phyloP scores from a whole-genome alignment of 2,888 invertebrate species.

The Himalopsyche kuldschensis region DNA sequence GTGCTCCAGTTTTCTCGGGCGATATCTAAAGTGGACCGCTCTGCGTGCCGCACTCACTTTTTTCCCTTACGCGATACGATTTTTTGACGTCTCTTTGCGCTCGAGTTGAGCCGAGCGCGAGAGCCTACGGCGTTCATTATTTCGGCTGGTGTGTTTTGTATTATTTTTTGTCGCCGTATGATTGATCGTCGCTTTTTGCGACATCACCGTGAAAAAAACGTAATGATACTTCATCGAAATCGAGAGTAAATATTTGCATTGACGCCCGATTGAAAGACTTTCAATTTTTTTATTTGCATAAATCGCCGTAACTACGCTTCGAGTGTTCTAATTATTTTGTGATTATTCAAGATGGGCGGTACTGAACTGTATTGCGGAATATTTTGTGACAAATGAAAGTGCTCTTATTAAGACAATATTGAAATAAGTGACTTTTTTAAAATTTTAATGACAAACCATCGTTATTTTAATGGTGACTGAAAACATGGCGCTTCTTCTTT shows the following conservation, averaged over 20 bases:
- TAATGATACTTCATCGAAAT: slow-evolving; percentile 15
- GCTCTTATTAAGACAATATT: background rate
- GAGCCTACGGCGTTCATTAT: background rate
- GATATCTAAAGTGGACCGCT: background rate
- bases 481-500: slow-evolving; percentile 27
- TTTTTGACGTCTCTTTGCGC: slow-evolving; percentile 2
- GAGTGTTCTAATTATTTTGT: background rate
- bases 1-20: slow-evolving; percentile 15
- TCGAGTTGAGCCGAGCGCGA: background rate
- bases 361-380: background rate
- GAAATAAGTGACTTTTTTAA: background rate
- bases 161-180: background rate
- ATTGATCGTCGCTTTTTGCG: slow-evolving; percentile 6
- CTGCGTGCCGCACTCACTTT: background rate
- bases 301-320: background rate
- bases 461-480: slow-evolving; percentile 21
- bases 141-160: slow-evolving; percentile 1
- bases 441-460: background rate
- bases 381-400: background rate
- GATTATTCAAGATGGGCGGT: background rate
- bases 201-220: slow-evolving; percentile 18
- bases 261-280: slow-evolving; percentile 8
- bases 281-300: slow-evolving; percentile 14
- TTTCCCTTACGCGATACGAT: slow-evolving; percentile 6
- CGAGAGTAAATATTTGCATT: slow-evolving; percentile 34